A percentile compares a stretch with the other conserved stretches of the same genome.
Conservation (phyloP, 2,888 invertebrate genomes). For the Linyphia triangularis region DNA sequence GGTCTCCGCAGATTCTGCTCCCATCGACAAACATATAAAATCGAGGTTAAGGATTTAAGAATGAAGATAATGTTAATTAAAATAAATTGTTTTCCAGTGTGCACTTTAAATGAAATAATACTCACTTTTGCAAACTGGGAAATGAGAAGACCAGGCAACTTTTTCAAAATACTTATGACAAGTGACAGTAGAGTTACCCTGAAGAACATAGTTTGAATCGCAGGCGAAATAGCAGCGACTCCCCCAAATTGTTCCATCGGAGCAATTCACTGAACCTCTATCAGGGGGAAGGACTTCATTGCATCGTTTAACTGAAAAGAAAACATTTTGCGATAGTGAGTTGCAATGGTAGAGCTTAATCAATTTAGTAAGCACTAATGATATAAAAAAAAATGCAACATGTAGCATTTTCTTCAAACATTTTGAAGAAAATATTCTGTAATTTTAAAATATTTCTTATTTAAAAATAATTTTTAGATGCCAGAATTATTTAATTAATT, state of each 20-base stretch:
- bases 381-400: too few relatives aligned
- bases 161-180: constrained; percentile 33
- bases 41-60: background rate
- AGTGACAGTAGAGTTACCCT: constrained; percentile 9
- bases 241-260: constrained; percentile 64
- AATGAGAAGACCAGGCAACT: constrained; percentile 42
- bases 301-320: constrained; percentile 49
- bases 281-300: constrained; percentile 9
- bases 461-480: too few relatives aligned
- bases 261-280: constrained; percentile 56
- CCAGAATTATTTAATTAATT: too few relatives aligned
- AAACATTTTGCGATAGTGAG: background rate
- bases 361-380: too few relatives aligned
- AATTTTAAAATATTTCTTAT: too few relatives aligned
- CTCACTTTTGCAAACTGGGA: constrained; percentile 53
- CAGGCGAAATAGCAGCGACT: constrained; percentile 63
- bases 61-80: background rate
- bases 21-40: too few relatives aligned
- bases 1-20: too few relatives aligned
- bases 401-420: too few relatives aligned
- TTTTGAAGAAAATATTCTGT: too few relatives aligned
- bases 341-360: too few relatives aligned
- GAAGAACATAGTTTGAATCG: constrained; percentile 25
- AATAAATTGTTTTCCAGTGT: background rate
- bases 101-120: too few relatives aligned